Conservation (phyloP, 2,888 invertebrate genomes). For the Imbricaverruca yamaguchii region DNA sequence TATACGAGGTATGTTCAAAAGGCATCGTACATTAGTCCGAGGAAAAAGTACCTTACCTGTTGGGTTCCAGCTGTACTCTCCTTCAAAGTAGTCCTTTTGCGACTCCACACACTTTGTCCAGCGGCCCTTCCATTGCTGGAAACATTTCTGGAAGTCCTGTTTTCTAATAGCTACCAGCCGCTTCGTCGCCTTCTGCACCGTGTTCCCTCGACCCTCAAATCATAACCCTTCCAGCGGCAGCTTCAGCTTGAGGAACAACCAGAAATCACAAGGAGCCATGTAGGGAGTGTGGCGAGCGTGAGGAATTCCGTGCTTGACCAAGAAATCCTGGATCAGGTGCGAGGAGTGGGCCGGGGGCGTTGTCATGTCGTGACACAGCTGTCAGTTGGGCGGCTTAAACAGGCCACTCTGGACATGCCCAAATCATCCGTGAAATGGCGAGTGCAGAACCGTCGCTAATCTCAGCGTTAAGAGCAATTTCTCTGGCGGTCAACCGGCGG, state of each 20-base stretch:
- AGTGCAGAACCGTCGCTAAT: no score
- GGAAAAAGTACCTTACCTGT: background rate
- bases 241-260: constrained; percentile 22
- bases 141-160: background rate
- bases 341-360: background rate
- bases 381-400: background rate
- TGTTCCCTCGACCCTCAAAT: constrained; percentile 11
- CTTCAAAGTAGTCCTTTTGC: constrained; percentile 22
- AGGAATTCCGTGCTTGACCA: constrained; percentile 22
- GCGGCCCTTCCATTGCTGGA: constrained; percentile 11
- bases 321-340: constrained; percentile 23
- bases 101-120: constrained; percentile 23
- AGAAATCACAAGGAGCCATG: constrained; percentile 25
- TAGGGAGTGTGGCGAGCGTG: constrained; percentile 17
- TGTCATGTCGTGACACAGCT: constrained; percentile 12
- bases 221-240: background rate
- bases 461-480: no score
- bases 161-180: no score
- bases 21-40: no score
- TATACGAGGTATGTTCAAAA: no score
- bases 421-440: no score
- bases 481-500: no score
- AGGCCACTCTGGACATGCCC: no score
- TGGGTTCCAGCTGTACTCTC: constrained; percentile 11
- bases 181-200: background rate